Conservation (phyloP, 2,113 vertebrate genomes). For the Pygoscelis antarcticus region DNA sequence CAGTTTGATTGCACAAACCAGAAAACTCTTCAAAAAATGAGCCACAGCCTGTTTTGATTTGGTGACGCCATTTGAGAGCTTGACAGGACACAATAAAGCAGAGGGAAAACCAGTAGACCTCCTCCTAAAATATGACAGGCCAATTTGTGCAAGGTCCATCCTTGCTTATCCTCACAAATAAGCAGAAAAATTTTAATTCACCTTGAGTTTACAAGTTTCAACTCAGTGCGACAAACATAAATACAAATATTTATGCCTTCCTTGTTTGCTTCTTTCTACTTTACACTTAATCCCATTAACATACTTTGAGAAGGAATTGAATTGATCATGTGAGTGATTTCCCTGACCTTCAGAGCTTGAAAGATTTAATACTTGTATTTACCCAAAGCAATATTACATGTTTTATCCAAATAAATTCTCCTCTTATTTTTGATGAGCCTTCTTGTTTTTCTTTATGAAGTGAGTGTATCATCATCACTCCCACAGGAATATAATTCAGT, state of each 20-base stretch:
- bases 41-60: not conserved
- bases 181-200: not conserved
- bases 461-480: not conserved
- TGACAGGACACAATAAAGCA: not conserved
- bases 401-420: not conserved
- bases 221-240: not conserved
- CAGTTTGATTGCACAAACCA: not conserved
- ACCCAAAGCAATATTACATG: not conserved
- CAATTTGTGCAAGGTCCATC: not conserved
- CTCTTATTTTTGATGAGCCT: not conserved
- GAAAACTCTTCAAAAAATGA: not conserved
- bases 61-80: not conserved
- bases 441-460: not conserved
- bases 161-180: not conserved
- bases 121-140: not conserved
- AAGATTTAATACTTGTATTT: not conserved
- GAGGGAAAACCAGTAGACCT: not conserved
- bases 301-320: not conserved
- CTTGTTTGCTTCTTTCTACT: not conserved
- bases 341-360: not conserved
- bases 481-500: not conserved
- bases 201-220: not conserved
- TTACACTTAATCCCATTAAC: not conserved
- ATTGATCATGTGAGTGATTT: not conserved
- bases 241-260: not conserved